Base-by-base conservation (phyloP, 2,113 vertebrate genomes). In the Lagenorhynchus albirostris region DNA sequence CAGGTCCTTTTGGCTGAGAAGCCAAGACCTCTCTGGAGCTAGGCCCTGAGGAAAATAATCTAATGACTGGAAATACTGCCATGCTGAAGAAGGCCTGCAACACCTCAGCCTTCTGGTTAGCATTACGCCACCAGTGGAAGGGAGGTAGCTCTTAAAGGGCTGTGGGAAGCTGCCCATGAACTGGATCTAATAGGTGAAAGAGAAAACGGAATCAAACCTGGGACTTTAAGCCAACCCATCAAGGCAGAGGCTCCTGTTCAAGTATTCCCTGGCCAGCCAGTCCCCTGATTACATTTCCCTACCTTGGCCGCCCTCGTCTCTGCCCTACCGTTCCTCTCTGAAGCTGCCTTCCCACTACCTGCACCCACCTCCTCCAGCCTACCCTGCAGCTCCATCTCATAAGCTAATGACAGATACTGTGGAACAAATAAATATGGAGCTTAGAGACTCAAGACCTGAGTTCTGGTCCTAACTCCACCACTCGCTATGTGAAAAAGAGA, bases 331-430 rank as follows among this genome's bases (percentile, higher is more conserved):
- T 70, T 33, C 81, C 41, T 93, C 82, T 60, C 5, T 20, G 73
- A 65, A 91, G 80, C 60, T 93, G n/a, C 88, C 80, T 95, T 63
- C 91, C 91, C 84, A 95, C 96, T 97, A 92, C 73, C 96, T 97
- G 98, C 95, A 91, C 95, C 58, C 76, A 97, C 94, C 98, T 98
- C 95, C 84, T 47, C 82, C 70, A 92, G 96, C 81, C 94, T 80
- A 29, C 8, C 77, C 38, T 7, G 5, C 25, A 58, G 77, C n/a
- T 65, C 71, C 31, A 20, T 23, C 82, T 96, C 68, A 82, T 73
- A 86, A 44, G n/a, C n/a, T 84, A 50, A 73, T 63, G 68, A 31
- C 15, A 21, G 41, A 53, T 4, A 2, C 6, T 77, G 26, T 44
- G 5, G 47, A 71, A n/a, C 23, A 62, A 58, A 73, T 58, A 68